Evolutionary conservation across 37 sponge, comb jelly and placozoan species (phyloP).

Genomic region (Ianthella basta): DNA sequence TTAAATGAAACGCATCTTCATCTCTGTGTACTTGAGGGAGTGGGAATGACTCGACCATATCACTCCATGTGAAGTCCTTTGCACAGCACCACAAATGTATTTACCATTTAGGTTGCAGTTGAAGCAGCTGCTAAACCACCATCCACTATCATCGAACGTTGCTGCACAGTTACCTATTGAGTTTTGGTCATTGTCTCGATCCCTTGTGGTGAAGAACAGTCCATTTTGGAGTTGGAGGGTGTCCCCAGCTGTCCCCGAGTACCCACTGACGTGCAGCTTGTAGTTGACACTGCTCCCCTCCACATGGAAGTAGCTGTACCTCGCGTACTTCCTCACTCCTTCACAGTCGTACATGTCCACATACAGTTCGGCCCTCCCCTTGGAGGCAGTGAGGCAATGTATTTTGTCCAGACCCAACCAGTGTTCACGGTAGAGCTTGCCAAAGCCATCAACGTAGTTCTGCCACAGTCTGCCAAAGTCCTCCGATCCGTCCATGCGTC

Average conservation of each 20-base stretch:
- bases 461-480: neutral
- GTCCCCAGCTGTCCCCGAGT: conserved; percentile 25
- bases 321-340: conserved; percentile 8
- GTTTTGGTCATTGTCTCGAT: conserved; percentile 25
- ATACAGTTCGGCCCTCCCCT: conserved; percentile 3
- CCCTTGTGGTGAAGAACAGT: conserved; percentile 26
- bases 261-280: conserved; percentile 22
- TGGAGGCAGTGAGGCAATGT: neutral
- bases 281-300: neutral
- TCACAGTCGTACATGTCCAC: conserved; percentile 19
- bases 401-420: neutral
- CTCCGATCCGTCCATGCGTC: conserved; percentile 1
- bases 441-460: neutral
- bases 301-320: conserved; percentile 23
- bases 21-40: conserved; percentile 24
- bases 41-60: neutral
- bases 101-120: neutral
- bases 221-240: conserved; percentile 17
- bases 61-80: neutral
- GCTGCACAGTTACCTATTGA: conserved; percentile 29
- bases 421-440: neutral
- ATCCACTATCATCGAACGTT: conserved; percentile 2
- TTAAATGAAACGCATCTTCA: conserved; percentile 1
- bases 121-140: conserved; percentile 34
- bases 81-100: conserved; percentile 12